Percentiles rank a stretch among this genome's conserved stretches.
Evolutionary conservation across 2,888 invertebrate species (phyloP).

Genomic region (Cantharis flavilabris): DNA sequence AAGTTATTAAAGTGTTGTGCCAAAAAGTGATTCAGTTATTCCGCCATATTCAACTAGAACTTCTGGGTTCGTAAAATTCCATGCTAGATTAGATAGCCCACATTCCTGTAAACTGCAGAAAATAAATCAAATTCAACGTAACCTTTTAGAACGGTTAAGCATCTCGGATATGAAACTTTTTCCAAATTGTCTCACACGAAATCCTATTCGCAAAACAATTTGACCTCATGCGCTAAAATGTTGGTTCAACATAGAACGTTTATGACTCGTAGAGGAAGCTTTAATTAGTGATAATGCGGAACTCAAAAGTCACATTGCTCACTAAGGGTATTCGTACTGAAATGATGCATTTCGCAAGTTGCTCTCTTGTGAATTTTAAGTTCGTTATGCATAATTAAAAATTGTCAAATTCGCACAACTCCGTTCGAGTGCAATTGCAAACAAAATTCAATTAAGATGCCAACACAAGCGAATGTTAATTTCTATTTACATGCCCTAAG

Average conservation of each 20-base stretch:
- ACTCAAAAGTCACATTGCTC: conserved; percentile 12
- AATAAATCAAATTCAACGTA: conserved; percentile 10
- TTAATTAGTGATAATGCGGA: conserved; percentile 17
- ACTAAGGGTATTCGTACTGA: not conserved
- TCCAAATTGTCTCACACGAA: not conserved
- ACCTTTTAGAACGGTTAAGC: conserved; percentile 1
- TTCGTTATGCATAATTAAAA: conserved; percentile 4
- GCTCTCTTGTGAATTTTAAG: conserved; percentile 5
- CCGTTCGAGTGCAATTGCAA: conserved; percentile 1
- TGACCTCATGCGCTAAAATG: conserved; percentile 8
- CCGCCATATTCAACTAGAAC: not conserved
- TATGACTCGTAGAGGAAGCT: conserved; percentile 11
- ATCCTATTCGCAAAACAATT: conserved; percentile 11
- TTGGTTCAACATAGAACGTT: conserved; percentile 10
- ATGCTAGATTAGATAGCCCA: conserved; percentile 12
- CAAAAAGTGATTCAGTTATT: conserved; percentile 3
- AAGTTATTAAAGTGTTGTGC: not conserved
- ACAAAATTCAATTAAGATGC: not conserved
- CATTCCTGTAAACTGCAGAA: conserved; percentile 5
- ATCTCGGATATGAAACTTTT: conserved; percentile 6
- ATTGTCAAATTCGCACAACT: conserved; percentile 1
- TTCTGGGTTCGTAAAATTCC: not conserved
- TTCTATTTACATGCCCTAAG: not conserved
- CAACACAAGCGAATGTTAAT: not conserved
- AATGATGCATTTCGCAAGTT: not conserved